phyloP scores from a whole-genome alignment of 2,113 vertebrate species.

The Mustelus asterias region DNA sequence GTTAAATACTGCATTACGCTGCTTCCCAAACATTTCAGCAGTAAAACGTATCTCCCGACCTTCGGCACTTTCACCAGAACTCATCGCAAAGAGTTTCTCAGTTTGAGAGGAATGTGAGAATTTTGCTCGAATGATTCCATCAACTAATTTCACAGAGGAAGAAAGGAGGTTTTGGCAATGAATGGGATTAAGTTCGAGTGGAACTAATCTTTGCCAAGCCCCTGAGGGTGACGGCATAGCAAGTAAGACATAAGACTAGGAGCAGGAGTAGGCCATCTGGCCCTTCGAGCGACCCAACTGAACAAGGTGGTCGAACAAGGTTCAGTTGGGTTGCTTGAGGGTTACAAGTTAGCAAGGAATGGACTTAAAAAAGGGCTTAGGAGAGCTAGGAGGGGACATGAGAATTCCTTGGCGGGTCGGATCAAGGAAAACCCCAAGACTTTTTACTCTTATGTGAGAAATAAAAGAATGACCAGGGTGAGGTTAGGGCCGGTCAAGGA shows the following conservation, averaged over 20 bases:
- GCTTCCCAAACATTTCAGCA: not conserved
- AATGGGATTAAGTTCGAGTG: not conserved
- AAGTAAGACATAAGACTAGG: not conserved
- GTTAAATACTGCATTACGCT: not conserved
- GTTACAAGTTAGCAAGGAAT: too few species aligned
- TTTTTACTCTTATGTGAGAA: too few species aligned
- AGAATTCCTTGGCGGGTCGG: too few species aligned
- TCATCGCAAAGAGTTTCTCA: not conserved
- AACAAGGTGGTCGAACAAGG: too few species aligned
- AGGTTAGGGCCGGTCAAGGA: too few species aligned
- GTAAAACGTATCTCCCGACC: not conserved
- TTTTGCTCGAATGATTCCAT: not conserved
- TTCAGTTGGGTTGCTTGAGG: too few species aligned
- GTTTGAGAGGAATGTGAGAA: not conserved
- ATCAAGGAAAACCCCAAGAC: too few species aligned
- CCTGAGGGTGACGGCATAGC: not conserved
- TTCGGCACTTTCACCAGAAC: not conserved
- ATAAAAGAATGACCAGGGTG: too few species aligned
- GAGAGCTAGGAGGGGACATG: too few species aligned
- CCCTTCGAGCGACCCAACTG: too few species aligned
- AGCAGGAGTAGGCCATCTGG: too few species aligned
- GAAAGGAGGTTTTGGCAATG: not conserved
- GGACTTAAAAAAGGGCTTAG: too few species aligned
- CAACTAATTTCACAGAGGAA: not conserved
- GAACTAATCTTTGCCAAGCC: not conserved